Percentiles rank a stretch among this genome's conserved stretches.
Evolutionary conservation across 1,140 invertebrate genomes (phyloP).

Genomic region (Liolophura sinensis): DNA sequence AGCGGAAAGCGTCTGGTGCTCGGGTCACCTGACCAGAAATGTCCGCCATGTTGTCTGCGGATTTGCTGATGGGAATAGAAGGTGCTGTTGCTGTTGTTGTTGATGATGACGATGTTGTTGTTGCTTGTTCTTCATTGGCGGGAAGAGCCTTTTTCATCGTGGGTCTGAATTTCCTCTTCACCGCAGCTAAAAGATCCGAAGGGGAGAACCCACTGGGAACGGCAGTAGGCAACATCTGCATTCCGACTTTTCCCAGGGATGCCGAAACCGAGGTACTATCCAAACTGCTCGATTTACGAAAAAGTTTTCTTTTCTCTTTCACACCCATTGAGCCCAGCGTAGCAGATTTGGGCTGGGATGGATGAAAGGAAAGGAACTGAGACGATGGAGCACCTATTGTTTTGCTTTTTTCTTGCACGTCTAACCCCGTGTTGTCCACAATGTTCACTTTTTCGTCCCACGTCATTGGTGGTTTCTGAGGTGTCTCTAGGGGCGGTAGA

Average conservation of each 20-base stretch:
- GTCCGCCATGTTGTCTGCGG: background rate
- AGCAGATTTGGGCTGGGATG: no score
- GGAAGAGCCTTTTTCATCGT: constrained; percentile 9
- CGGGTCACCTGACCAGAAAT: background rate
- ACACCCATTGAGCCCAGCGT: background rate
- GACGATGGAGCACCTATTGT: no score
- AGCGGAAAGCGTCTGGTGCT: background rate
- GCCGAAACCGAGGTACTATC: constrained; percentile 19
- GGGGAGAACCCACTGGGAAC: constrained; percentile 25
- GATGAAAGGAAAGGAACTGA: no score
- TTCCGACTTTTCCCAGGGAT: constrained; percentile 23
- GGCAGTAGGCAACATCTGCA: constrained; percentile 18
- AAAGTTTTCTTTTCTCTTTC: constrained; percentile 29
- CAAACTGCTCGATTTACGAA: constrained; percentile 30
- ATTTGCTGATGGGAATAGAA: background rate
- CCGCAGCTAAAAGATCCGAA: constrained; percentile 24
- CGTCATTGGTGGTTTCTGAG: no score
- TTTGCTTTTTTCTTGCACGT: no score
- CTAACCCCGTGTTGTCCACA: no score
- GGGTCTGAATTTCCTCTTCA: constrained; percentile 27
- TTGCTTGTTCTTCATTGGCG: no score
- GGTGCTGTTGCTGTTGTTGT: no score
- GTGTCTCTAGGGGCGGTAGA: no score
- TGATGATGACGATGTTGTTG: no score
- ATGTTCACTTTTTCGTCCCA: no score